Base-by-base conservation (phyloP, 2,888 invertebrate genomes). In the Hyposoter didymator region DNA sequence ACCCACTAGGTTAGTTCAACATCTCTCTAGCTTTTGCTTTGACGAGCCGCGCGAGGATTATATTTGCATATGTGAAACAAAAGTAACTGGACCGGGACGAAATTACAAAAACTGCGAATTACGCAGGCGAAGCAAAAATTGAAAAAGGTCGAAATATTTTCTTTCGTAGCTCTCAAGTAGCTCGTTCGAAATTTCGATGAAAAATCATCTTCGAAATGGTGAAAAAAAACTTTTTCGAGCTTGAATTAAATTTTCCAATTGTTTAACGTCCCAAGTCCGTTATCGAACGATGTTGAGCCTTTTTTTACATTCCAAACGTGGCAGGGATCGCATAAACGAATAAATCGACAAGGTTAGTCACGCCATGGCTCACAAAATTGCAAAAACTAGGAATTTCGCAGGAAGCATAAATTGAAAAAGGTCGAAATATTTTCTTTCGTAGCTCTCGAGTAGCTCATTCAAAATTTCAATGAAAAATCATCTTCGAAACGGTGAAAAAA, bases 1-100 rank as follows among this genome's bases (percentile, higher is more conserved):
- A 55, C 32, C 79, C 78, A 49, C 49, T 59, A 45, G 72, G 39
- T 47, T 72, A 64, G 79, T 47, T 17, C 32, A 59, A 55, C 35
- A 59, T 59, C 22, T 59, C 22, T 59, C 59, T 59, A 59, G 28
- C 14, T 35, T 35, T 55, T 22, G 12, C 55, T 28, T 59, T 22
- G 59, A 59, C 59, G 59, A 22, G 1, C 2, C 22, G 39, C 17
- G 32, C 32, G 14, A 43, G 19, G 22, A 14, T 67, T 67, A 39
- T 39, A 22, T 5, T 1, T 22, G 45, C 22, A 69, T 43, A 69
- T 12, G n/a, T 10, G 1, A 19, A 19, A 7, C 8, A 7, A n/a
- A 28, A 28, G 22, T 45, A 28, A 22, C 43, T 43, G 14, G 43
- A 45, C 14, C 19, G 19, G 19, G 3, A 14, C 22, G 10, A 45